Base-by-base conservation (phyloP, 2,888 invertebrate genomes). In the Argyresthia goedartella region DNA sequence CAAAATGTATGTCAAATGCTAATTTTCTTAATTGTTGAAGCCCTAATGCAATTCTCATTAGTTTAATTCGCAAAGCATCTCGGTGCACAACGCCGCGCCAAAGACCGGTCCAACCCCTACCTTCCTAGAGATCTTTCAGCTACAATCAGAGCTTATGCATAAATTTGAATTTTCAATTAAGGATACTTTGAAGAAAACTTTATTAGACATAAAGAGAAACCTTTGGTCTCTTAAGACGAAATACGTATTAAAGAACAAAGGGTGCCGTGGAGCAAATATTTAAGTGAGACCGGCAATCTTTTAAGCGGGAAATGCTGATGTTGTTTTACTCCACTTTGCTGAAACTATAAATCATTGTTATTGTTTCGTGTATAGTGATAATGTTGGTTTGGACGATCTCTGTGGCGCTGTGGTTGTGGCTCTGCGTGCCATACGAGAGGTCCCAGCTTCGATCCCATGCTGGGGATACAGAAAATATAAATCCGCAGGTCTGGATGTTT, bases 151-250 rank as follows among this genome's bases (percentile, higher is more conserved):
- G 79, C 82, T 85, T 84, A 85, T 86, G 85, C 85, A 86, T 86
- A 85, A 85, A 86, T 86, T 86, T 85, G 78, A 85, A 86, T 86
- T 85, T 86, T 82, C 85, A 85, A 86, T 84, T 84, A 84, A 76
- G 78, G 70, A 78, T 76, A 82, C 81, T 84, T 81, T 82, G 78
- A 79, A 81, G 82, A 77, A 82, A 82, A 85, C 81, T 84, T 82
- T 85, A 84, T 85, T 81, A 84, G 80, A 81, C 73, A 77, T 81
- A 77, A 85, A 81, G 78, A 73, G 82, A 79, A 82, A 81, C 81
- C 85, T 85, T 84, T 84, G 84, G 81, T 81, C 75, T 81, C 68
- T 69, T 63, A 67, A 76, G 72, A 79, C 79, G 74, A 78, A 81
- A 81, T 76, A 79, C 76, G 73, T 74, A 73, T 73, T 69, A 73